phyloP scores from a whole-genome alignment of 2,888 invertebrate species.

The Neuroscelio doddi region DNA sequence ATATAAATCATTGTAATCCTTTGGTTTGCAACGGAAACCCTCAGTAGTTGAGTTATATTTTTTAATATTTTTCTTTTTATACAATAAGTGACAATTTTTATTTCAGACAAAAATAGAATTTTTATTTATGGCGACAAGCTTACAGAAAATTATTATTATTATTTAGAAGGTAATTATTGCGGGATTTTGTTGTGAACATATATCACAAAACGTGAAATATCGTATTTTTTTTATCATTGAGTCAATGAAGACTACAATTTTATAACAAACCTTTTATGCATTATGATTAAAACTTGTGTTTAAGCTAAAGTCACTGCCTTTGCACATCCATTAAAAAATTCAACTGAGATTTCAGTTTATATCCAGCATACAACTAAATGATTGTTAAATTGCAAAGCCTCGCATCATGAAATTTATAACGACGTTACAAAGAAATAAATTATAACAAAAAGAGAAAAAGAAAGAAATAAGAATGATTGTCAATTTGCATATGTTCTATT shows the following conservation, averaged over 20 bases:
- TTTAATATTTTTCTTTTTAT: too few species aligned
- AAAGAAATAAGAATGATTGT: constrained; percentile 6
- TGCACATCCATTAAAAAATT: constrained; percentile 29
- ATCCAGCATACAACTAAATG: constrained; percentile 4
- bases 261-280: not conserved
- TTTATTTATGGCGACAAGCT: too few species aligned
- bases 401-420: not conserved
- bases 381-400: constrained; percentile 2
- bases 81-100: too few species aligned
- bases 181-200: too few species aligned
- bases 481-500: constrained; percentile 12
- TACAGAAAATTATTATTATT: too few species aligned
- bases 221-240: constrained; percentile 13
- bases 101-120: too few species aligned
- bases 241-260: not conserved
- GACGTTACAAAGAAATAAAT: not conserved
- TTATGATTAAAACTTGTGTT: not conserved
- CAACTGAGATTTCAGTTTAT: constrained; percentile 26
- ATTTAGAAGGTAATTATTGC: too few species aligned
- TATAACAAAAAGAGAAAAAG: constrained; percentile 1
- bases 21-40: too few species aligned
- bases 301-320: constrained; percentile 44
- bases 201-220: not conserved
- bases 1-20: too few species aligned
- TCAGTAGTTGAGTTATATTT: too few species aligned